These are phyloP conservation scores for Oncorhynchus keta DNA, from an alignment of 2,113 vertebrate genomes.

Conservation along the genomic window DNA sequence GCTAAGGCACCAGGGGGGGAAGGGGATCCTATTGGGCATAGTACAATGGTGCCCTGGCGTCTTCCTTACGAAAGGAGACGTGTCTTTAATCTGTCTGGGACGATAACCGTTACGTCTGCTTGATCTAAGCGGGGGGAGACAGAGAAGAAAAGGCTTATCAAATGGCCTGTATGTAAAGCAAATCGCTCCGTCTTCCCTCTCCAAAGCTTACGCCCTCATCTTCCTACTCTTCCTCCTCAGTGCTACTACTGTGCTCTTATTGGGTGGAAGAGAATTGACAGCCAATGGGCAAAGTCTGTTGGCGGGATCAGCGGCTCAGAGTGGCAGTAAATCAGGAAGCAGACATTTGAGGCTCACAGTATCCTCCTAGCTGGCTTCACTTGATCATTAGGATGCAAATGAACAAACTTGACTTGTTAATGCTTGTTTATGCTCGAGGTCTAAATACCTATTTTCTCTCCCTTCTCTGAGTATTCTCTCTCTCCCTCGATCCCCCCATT, in stretches of 20 bases:
- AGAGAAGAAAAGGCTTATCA: slow-evolving; percentile 36
- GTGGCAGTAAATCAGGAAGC: slow-evolving; percentile 34
- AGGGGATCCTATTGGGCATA: slow-evolving; percentile 44
- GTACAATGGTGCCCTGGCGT: slow-evolving; percentile 32
- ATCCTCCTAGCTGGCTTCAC: slow-evolving; percentile 28
- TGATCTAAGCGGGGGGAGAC: slow-evolving; percentile 7
- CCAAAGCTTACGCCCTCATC: slow-evolving; percentile 17
- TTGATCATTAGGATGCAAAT: slow-evolving; percentile 17
- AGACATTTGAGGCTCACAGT: slow-evolving; percentile 12
- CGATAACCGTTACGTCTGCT: slow-evolving; percentile 34
- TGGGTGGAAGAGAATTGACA: slow-evolving; percentile 49
- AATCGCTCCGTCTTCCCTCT: slow-evolving; percentile 45
- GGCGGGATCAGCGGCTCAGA: slow-evolving; percentile 42
- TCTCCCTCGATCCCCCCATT: neutral
- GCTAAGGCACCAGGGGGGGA: neutral
- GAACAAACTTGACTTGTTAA: slow-evolving; percentile 20
- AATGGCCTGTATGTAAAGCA: slow-evolving; percentile 53
- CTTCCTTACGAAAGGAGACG: slow-evolving; percentile 38
- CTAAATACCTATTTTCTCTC: slow-evolving; percentile 16
- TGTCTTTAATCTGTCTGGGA: slow-evolving; percentile 59
- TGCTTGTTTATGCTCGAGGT: slow-evolving; percentile 45
- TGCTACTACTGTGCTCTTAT: slow-evolving; percentile 51
- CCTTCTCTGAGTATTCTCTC: neutral
- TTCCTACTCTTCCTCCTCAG: slow-evolving; percentile 26
- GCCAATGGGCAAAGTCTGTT: slow-evolving; percentile 48